Conservation (phyloP, 1,140 invertebrate genomes). For the Trichomalopsis sarcophagae region DNA sequence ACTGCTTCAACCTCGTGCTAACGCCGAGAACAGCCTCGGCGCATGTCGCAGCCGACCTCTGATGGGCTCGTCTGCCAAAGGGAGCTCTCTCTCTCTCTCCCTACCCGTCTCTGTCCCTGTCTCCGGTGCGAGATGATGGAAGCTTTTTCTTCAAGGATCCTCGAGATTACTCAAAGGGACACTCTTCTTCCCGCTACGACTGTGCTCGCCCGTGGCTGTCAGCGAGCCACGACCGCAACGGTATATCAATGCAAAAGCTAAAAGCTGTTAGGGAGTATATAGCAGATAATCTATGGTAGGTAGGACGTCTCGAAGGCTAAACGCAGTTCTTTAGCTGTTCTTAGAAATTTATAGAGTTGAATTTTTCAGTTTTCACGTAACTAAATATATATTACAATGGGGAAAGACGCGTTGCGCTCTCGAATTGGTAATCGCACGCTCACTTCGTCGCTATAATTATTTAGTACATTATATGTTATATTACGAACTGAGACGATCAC, state of each 20-base stretch:
- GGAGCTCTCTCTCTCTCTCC: neutral
- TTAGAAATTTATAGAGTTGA: constrained; percentile 13
- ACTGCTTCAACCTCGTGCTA: constrained; percentile 79
- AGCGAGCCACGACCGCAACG: neutral
- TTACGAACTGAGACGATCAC: no score
- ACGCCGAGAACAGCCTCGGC: neutral
- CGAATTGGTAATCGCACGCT: no score
- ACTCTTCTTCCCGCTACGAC: neutral
- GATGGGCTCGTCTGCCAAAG: neutral
- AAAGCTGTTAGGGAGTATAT: neutral
- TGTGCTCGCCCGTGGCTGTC: neutral
- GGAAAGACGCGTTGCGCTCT: no score
- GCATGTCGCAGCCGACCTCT: neutral
- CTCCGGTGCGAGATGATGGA: neutral
- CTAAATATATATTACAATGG: neutral
- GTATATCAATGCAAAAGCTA: neutral
- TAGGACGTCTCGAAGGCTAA: no score
- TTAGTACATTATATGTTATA: no score
- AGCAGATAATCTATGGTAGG: neutral
- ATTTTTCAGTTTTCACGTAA: neutral
- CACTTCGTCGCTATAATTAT: no score
- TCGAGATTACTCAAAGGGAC: neutral
- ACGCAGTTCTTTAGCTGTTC: constrained; percentile 15
- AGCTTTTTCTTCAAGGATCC: neutral
- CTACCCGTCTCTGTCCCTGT: neutral